Conservation (phyloP, 2,113 vertebrate genomes). For the Anhinga anhinga region DNA sequence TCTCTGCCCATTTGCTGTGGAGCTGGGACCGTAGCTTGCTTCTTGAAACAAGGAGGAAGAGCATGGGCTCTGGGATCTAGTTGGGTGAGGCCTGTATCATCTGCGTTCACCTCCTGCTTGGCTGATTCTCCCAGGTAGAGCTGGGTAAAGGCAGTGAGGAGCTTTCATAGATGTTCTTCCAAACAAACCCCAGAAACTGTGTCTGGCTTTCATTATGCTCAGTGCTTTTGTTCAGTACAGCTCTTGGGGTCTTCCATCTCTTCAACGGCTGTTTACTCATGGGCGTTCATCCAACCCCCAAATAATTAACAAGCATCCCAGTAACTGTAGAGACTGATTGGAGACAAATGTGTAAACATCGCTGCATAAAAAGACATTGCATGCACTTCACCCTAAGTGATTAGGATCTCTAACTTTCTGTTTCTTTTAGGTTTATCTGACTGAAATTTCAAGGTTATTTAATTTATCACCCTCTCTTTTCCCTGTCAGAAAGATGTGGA, state of each 20-base stretch:
- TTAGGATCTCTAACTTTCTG: not conserved
- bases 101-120: not conserved
- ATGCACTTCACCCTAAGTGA: not conserved
- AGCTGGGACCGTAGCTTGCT: not conserved
- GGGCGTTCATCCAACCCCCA: rapidly evolving
- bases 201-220: not conserved
- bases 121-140: not conserved
- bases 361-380: not conserved
- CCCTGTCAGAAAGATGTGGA: not conserved
- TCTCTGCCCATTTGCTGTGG: not conserved
- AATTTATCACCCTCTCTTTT: not conserved
- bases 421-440: not conserved
- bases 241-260: not conserved
- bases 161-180: not conserved
- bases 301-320: not conserved
- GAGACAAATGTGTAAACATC: not conserved
- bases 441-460: not conserved
- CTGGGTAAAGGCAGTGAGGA: not conserved
- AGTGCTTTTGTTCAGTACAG: not conserved
- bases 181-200: not conserved
- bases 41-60: not conserved
- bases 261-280: not conserved
- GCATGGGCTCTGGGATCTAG: no score
- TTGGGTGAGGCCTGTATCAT: not conserved
- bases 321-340: not conserved